Evolutionary conservation across 2,888 invertebrate species (phyloP).

Genomic region (Argyra leucocephala): DNA sequence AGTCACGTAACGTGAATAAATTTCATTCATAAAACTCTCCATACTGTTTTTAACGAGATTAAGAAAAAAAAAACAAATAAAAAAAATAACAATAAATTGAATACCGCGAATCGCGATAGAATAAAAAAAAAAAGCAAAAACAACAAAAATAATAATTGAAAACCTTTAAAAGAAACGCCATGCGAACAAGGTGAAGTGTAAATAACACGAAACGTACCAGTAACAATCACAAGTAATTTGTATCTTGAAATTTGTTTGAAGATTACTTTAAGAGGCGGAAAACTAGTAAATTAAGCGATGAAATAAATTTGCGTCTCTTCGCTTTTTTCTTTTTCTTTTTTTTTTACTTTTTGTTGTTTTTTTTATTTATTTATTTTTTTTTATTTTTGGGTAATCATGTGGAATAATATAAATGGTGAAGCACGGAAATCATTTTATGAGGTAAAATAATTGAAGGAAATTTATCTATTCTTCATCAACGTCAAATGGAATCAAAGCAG

Average conservation of each 20-base stretch:
- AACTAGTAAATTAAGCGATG: not conserved
- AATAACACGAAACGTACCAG: not conserved
- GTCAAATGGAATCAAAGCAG: too few relatives aligned
- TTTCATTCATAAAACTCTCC: not conserved
- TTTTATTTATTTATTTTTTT: not conserved
- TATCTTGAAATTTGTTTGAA: not conserved
- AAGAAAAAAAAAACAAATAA: not conserved
- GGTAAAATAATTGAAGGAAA: too few relatives aligned
- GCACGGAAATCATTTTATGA: too few relatives aligned
- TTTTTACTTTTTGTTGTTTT: not conserved
- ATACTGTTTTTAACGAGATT: not conserved
- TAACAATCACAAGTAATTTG: not conserved
- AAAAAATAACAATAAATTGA: not conserved
- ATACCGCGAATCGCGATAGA: not conserved
- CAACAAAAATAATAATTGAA: not conserved
- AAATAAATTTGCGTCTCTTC: not conserved
- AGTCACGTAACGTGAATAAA: not conserved
- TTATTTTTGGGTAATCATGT: not conserved
- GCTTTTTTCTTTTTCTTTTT: too few relatives aligned
- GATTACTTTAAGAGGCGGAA: not conserved
- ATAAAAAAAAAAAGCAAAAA: not conserved
- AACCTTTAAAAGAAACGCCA: not conserved
- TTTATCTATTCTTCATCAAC: too few relatives aligned
- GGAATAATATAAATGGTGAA: too few relatives aligned
- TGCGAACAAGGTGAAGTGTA: conserved; percentile 6